Percentiles rank a stretch among this genome's conserved stretches.
Conservation (phyloP, 2,797 vertebrate genomes). For the Margarornis squamiger region DNA sequence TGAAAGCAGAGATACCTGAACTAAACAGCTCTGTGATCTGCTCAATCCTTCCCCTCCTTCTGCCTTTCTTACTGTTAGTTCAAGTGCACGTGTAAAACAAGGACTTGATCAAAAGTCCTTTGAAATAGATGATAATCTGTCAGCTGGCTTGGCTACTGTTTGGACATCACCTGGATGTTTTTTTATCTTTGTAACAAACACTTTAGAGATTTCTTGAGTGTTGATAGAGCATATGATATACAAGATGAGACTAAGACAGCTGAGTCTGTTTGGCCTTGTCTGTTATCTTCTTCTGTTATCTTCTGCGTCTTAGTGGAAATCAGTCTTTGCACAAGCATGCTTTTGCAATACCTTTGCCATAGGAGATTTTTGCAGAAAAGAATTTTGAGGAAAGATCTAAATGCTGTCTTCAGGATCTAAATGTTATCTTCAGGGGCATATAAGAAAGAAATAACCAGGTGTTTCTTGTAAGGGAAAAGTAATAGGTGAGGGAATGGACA, state of each 20-base stretch:
- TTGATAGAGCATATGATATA: rapidly evolving
- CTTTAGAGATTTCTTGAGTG: background rate
- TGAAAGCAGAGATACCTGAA: background rate
- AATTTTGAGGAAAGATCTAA: background rate
- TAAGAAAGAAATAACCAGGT: background rate
- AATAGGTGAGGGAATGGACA: background rate
- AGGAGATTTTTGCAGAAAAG: background rate
- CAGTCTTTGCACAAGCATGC: background rate
- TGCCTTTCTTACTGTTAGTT: background rate
- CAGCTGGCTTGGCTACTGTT: background rate
- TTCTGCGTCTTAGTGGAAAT: background rate
- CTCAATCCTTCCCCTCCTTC: background rate
- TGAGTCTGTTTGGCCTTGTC: background rate
- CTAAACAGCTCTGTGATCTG: background rate
- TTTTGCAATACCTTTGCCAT: background rate
- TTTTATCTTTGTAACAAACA: background rate
- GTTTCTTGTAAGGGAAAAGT: background rate
- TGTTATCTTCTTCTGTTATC: background rate
- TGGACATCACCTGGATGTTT: background rate
- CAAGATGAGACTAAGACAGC: background rate
- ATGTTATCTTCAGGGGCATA: background rate
- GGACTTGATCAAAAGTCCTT: background rate
- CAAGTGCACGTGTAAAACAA: background rate
- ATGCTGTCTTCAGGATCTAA: background rate
- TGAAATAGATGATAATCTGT: background rate